phyloP scores from a whole-genome alignment of 2,888 invertebrate species.

The Brenthis hecate region DNA sequence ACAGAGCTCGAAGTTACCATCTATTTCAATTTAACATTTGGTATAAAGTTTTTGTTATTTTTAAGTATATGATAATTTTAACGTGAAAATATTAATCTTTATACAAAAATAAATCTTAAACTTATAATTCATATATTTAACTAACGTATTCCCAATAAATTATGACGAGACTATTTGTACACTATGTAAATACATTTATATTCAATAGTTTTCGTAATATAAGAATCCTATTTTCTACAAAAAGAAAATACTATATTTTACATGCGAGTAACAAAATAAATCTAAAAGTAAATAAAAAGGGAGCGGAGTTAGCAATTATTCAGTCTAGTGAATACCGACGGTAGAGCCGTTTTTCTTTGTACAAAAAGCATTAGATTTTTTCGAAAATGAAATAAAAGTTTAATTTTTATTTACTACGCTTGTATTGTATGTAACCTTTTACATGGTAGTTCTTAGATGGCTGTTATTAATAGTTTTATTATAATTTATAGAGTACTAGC shows the following conservation, averaged over 20 bases:
- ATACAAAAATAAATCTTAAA: not conserved
- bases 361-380: conserved; percentile 33
- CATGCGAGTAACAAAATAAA: conserved; percentile 30
- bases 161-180: not conserved
- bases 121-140: not conserved
- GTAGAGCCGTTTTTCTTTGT: conserved; percentile 36
- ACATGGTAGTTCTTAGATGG: no score
- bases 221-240: not conserved
- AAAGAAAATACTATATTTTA: conserved; percentile 14
- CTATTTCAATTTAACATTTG: conserved; percentile 11
- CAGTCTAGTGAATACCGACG: conserved; percentile 43
- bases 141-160: not conserved
- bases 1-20: conserved; percentile 42
- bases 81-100: not conserved
- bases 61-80: not conserved
- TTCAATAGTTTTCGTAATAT: no score
- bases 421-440: no score
- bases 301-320: conserved; percentile 44
- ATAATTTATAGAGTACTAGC: no score
- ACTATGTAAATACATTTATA: no score
- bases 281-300: conserved; percentile 48
- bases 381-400: conserved; percentile 6
- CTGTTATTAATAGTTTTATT: no score
- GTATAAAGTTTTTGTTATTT: conserved; percentile 7
- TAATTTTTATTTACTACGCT: no score